A percentile compares a stretch with the other conserved stretches of the same genome.
Conservation (phyloP, 2,888 invertebrate genomes). For the Lathronympha strigana region DNA sequence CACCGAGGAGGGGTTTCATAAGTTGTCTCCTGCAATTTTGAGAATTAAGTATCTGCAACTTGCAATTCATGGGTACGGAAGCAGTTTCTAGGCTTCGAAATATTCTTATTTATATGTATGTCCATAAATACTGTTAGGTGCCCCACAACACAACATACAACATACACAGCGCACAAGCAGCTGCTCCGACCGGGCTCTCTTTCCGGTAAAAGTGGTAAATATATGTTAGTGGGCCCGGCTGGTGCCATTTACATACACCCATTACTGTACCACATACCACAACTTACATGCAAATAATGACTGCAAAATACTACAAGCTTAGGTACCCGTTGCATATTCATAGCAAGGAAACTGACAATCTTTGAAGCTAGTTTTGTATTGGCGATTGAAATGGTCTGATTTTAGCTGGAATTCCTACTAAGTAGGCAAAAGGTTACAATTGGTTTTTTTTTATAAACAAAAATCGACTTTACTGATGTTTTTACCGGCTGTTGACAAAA, state of each 20-base stretch:
- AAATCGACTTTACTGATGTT: too few relatives aligned
- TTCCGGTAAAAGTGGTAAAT: conserved; percentile 58
- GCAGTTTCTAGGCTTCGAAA: too few relatives aligned
- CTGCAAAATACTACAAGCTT: neutral
- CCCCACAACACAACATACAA: neutral
- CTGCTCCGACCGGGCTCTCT: conserved; percentile 35
- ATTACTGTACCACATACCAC: neutral
- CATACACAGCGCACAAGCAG: conserved; percentile 15
- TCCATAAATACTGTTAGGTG: neutral
- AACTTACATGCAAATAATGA: neutral
- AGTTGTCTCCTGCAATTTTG: too few relatives aligned
- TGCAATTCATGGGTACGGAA: too few relatives aligned
- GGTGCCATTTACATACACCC: conserved; percentile 15
- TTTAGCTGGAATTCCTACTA: too few relatives aligned
- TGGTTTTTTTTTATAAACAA: too few relatives aligned
- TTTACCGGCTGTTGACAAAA: too few relatives aligned
- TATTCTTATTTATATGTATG: too few relatives aligned
- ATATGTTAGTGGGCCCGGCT: conserved; percentile 21
- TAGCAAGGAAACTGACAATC: neutral
- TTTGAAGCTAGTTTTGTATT: neutral
- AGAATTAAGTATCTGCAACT: too few relatives aligned
- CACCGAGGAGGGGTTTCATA: too few relatives aligned
- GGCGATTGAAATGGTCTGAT: neutral
- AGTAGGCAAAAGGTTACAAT: too few relatives aligned
- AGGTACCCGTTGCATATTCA: neutral